phyloP scores from a whole-genome alignment of 2,888 invertebrate species.

The Andrena bucephala region DNA sequence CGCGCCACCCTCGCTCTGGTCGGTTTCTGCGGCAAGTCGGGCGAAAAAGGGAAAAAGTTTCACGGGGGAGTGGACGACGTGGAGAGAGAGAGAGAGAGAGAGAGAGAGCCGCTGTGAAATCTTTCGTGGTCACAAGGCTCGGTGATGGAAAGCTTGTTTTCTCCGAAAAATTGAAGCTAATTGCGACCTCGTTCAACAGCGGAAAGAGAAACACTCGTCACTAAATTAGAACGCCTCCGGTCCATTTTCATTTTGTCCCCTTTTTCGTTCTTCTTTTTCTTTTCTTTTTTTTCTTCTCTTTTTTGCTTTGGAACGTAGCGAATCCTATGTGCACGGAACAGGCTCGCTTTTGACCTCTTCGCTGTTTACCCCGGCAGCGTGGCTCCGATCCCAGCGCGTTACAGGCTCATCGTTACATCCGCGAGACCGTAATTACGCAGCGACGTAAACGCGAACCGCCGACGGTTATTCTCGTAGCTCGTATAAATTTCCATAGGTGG shows the following conservation, averaged over 20 bases:
- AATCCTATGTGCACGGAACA: neutral
- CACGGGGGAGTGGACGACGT: conserved; percentile 1
- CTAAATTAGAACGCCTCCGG: neutral
- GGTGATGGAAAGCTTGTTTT: conserved; percentile 24
- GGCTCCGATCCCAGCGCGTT: conserved; percentile 22
- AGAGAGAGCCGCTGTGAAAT: conserved; percentile 73
- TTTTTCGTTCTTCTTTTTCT: neutral
- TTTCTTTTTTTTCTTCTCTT: neutral
- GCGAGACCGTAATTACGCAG: conserved; percentile 43
- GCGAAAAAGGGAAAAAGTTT: conserved; percentile 28
- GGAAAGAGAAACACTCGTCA: conserved; percentile 8
- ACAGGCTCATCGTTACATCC: conserved; percentile 41
- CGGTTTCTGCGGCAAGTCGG: conserved; percentile 21
- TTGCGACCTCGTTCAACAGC: conserved; percentile 4
- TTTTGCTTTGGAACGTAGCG: neutral
- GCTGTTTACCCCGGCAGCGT: conserved; percentile 18
- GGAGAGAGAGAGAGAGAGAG: neutral
- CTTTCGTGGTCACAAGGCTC: conserved; percentile 76
- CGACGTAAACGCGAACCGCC: conserved; percentile 41
- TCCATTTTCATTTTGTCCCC: neutral
- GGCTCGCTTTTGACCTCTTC: conserved; percentile 14
- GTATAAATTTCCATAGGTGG: conserved; percentile 43
- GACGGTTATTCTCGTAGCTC: conserved; percentile 41
- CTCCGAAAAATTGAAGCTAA: conserved; percentile 25
- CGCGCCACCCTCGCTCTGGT: conserved; percentile 34